Conservation (phyloP, 2,797 vertebrate genomes). For the Chromobotia macracanthus region DNA sequence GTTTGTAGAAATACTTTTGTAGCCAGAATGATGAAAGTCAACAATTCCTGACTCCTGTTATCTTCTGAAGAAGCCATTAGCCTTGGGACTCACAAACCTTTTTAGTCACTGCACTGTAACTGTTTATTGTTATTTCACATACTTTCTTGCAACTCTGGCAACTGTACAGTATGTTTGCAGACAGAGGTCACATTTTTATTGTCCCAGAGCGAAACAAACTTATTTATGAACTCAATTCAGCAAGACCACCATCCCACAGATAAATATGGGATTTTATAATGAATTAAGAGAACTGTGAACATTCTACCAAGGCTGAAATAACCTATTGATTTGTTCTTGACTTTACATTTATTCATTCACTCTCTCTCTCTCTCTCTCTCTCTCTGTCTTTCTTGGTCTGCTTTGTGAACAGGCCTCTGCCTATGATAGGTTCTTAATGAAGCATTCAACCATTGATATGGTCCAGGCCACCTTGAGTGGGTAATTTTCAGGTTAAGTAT, state of each 20-base stretch:
- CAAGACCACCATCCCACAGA: constrained; percentile 45
- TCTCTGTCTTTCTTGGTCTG: constrained; percentile 29
- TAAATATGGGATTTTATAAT: constrained; percentile 52
- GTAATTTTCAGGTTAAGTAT: constrained; percentile 73
- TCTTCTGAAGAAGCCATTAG: not conserved
- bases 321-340: constrained; percentile 71
- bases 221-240: constrained; percentile 49
- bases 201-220: constrained; percentile 46
- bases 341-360: too few relatives aligned
- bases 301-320: constrained; percentile 67
- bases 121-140: not conserved
- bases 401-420: constrained; percentile 58
- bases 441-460: constrained; percentile 57
- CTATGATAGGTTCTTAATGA: constrained; percentile 62
- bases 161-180: constrained; percentile 9
- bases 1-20: not conserved
- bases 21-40: not conserved
- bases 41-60: not conserved
- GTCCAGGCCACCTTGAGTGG: constrained; percentile 46
- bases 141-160: not conserved
- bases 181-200: constrained; percentile 25
- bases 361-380: constrained; percentile 53
- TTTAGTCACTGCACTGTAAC: not conserved
- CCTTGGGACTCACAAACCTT: not conserved
- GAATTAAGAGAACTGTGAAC: constrained; percentile 55